Base-by-base conservation (phyloP, 2,888 invertebrate species). In the Polyploca ridens region DNA sequence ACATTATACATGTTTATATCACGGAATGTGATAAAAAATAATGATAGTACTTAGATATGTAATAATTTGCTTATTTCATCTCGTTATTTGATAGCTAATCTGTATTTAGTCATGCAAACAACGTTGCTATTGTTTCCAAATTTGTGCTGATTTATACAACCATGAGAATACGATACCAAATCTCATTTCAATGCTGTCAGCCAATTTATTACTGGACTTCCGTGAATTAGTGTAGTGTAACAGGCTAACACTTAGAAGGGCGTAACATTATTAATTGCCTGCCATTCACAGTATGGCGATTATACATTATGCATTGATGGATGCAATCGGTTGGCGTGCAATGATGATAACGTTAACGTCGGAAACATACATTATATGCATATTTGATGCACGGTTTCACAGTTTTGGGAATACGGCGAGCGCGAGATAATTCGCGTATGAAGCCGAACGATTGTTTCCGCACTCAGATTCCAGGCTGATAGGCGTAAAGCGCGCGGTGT, bases 341-440 rank as follows among this genome's bases (percentile, higher is more conserved):
- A 66, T 61, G 63, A 68, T 65, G 66, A 67, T 66, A 68, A 60
- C 65, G 67, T 71, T 77, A 74, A 77, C 61, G 68, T 69, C 71
- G 67, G 75, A 74, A 76, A 70, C 67, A 68, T 70, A 71, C 69
- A 73, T 74, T 77, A 77, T 73, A 77, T 78, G 70, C 73, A 78
- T 83, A 81, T 83, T 80, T 78, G 78, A 81, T 81, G 74, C 64
- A 71, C 75, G 81, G 85, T 87, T 85, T 85, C 76, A 83, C 77
- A 78, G 76, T 81, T n/a, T 80, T 79, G 76, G 78, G 72, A 78
- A 83, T 86, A 83, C 75, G 69, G 76, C 83, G 78, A 83, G 76
- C 83, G 78, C 73, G 79, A 82, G 82, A 88, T 89, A 87, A 90
- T 87, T 88, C 83, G 81, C 72, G 77, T 82, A 83, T 78, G 82